Percentiles rank a stretch among this genome's conserved stretches.
Evolutionary conservation across 2,797 vertebrate species (phyloP).

Genomic region (Lagocephalus sceleratus): DNA sequence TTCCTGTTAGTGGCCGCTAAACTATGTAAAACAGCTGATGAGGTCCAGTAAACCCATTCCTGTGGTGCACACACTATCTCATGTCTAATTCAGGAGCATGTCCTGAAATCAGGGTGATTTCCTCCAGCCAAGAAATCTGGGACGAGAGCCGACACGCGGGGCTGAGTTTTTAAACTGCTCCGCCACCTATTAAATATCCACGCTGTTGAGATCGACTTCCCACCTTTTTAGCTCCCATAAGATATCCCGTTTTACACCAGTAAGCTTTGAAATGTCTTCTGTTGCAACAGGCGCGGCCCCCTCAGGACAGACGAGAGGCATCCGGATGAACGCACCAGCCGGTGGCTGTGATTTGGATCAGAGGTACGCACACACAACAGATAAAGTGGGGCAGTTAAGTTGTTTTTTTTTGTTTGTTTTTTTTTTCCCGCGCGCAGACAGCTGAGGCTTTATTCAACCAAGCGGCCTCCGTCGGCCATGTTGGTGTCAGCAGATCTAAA

Average conservation of each 20-base stretch:
- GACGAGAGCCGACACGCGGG: neutral
- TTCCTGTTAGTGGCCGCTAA: slow-evolving; percentile 25
- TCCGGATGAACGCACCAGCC: too few relatives aligned
- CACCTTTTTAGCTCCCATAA: slow-evolving; percentile 12
- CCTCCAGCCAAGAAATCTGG: slow-evolving; percentile 23
- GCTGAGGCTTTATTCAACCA: slow-evolving; percentile 3
- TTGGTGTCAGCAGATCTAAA: slow-evolving; percentile 35
- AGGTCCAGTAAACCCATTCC: slow-evolving; percentile 32
- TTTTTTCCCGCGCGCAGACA: too few relatives aligned
- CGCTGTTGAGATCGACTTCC: too few relatives aligned
- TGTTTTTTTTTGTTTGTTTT: too few relatives aligned
- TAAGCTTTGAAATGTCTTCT: slow-evolving; percentile 6
- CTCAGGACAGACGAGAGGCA: too few relatives aligned
- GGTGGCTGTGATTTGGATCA: too few relatives aligned
- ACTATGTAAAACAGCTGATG: slow-evolving; percentile 16
- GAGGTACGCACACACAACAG: too few relatives aligned
- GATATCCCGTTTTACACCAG: slow-evolving; percentile 8
- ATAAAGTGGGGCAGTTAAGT: too few relatives aligned
- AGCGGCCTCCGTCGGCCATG: neutral
- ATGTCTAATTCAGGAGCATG: slow-evolving; percentile 30
- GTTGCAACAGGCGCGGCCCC: neutral
- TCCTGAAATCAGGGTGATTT: slow-evolving; percentile 34
- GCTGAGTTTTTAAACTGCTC: too few relatives aligned
- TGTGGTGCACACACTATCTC: slow-evolving; percentile 21
- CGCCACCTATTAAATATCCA: too few relatives aligned